phyloP scores from a whole-genome alignment of 2,797 vertebrate genomes.

The Caiman crocodilus region DNA sequence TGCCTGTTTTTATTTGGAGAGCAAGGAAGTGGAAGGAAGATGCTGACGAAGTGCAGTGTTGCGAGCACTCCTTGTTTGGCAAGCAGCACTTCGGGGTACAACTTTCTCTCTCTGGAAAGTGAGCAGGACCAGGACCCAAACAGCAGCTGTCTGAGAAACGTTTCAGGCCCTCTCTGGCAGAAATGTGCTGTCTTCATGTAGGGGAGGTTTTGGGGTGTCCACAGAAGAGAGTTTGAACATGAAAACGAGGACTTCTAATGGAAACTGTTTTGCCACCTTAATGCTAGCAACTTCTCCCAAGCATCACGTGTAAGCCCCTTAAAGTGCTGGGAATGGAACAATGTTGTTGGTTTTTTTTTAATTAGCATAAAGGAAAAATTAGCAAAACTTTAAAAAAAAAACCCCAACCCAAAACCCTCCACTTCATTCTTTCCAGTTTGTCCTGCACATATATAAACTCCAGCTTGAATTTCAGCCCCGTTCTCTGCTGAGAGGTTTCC shows the following conservation, averaged over 20 bases:
- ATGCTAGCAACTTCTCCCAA: neutral
- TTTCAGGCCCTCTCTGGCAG: neutral
- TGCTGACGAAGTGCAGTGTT: no score
- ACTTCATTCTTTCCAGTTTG: neutral
- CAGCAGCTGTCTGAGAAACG: neutral
- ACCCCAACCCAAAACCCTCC: neutral
- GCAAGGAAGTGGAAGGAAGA: no score
- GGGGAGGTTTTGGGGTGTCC: neutral
- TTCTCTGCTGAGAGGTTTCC: neutral
- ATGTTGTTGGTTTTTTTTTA: neutral
- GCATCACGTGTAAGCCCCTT: neutral
- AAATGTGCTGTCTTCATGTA: neutral
- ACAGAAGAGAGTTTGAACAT: neutral
- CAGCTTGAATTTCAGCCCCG: neutral
- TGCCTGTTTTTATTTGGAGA: no score
- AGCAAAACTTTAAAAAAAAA: neutral
- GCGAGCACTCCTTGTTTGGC: no score
- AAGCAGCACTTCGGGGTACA: no score
- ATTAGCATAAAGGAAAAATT: neutral
- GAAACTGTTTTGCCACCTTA: neutral
- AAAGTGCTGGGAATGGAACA: neutral
- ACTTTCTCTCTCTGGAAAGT: no score
- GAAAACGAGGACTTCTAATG: neutral
- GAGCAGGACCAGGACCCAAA: neutral
- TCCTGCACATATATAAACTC: neutral